A percentile compares a stretch with the other conserved stretches of the same genome.
Evolutionary conservation across 2,113 vertebrate genomes (phyloP).

Genomic region (Numenius arquata): DNA sequence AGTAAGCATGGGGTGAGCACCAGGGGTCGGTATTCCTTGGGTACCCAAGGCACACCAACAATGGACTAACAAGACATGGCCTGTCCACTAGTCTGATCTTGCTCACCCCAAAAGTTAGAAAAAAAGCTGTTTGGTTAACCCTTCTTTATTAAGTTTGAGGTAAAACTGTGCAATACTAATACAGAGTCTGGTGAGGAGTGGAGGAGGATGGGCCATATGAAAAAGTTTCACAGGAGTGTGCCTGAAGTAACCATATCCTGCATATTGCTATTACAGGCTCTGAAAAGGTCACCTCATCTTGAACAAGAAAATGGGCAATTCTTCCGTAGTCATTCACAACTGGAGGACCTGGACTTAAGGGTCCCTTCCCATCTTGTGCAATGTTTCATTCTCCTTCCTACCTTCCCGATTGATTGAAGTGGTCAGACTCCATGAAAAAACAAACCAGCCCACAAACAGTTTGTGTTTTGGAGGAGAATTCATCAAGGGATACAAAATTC

Average conservation of each 20-base stretch:
- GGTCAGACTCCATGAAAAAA: fast-evolving
- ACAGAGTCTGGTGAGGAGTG: not conserved
- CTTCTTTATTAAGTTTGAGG: not conserved
- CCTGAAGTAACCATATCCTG: not conserved
- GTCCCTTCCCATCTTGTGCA: not conserved
- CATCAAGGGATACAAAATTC: not conserved
- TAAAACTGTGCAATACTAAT: not conserved
- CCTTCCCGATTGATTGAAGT: not conserved
- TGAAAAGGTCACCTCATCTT: not conserved
- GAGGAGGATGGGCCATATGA: not conserved
- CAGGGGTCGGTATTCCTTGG: fast-evolving
- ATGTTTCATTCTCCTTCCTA: not conserved
- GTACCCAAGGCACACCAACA: not conserved
- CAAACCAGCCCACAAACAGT: not conserved
- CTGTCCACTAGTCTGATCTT: not conserved
- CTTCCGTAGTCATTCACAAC: not conserved
- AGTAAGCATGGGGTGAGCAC: not conserved
- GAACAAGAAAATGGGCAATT: not conserved
- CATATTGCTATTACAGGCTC: not conserved
- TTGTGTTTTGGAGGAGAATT: not conserved
- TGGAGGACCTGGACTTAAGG: not conserved
- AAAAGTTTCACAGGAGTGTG: not conserved
- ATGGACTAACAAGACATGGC: not conserved
- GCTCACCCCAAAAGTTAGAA: not conserved
- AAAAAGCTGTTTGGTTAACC: not conserved